Evolutionary conservation across 2,113 vertebrate species (phyloP).

Genomic region (Nannospalax galili): DNA sequence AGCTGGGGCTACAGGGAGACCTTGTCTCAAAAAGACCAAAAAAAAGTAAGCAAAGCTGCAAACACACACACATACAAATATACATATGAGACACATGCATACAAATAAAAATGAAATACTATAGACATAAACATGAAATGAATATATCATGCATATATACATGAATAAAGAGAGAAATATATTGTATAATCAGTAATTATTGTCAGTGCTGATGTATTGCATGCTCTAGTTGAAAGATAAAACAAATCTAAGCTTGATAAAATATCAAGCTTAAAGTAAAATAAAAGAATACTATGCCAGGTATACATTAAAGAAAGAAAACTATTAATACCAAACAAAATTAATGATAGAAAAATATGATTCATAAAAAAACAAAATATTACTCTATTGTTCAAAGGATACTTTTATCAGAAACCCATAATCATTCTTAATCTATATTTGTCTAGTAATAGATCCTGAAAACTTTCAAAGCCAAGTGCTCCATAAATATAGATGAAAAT

Average conservation of each 20-base stretch:
- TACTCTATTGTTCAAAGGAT: not conserved
- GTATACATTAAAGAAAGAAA: conserved; percentile 15
- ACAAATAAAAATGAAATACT: not conserved
- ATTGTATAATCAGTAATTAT: not conserved
- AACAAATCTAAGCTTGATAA: not conserved
- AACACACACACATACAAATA: not conserved
- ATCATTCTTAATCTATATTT: not conserved
- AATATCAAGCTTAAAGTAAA: not conserved
- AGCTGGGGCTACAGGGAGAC: no score
- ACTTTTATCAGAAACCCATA: not conserved
- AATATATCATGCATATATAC: not conserved
- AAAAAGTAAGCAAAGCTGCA: no score
- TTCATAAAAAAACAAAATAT: not conserved
- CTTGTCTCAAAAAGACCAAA: no score
- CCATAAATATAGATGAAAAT: not conserved
- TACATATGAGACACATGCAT: not conserved
- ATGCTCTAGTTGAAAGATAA: not conserved
- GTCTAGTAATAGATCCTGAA: conserved; percentile 12
- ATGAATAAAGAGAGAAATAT: not conserved
- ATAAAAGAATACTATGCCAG: not conserved
- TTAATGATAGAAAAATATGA: not conserved
- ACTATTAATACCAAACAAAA: conserved; percentile 29
- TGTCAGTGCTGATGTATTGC: not conserved
- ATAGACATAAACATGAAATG: not conserved
- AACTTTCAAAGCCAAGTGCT: conserved; percentile 45